Percentiles rank a stretch among this genome's conserved stretches.
Evolutionary conservation across 2,797 vertebrate genomes (phyloP).

Genomic region (Spatula versicolor): DNA sequence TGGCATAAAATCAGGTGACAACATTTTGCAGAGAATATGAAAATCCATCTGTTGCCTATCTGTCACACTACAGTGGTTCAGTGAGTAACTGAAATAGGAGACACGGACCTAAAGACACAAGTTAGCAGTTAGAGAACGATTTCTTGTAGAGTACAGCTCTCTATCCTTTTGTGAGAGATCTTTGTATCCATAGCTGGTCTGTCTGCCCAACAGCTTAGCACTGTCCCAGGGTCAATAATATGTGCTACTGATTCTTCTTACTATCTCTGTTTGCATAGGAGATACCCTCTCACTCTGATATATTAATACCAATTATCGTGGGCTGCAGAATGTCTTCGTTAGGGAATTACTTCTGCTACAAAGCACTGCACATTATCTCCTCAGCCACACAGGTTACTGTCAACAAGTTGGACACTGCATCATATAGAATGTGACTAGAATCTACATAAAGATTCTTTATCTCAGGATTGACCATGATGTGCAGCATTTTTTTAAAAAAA

Average conservation of each 20-base stretch:
- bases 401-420: not conserved
- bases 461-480: not conserved
- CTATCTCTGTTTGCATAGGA: not conserved
- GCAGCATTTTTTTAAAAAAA: not conserved
- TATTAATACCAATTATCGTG: not conserved
- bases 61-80: not conserved
- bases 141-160: not conserved
- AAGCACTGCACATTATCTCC: not conserved
- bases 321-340: not conserved
- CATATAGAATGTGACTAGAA: not conserved
- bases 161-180: not conserved
- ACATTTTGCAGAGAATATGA: not conserved
- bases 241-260: not conserved
- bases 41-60: not conserved
- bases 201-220: not conserved
- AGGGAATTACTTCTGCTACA: not conserved
- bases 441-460: not conserved
- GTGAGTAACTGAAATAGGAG: not conserved
- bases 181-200: not conserved
- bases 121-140: not conserved
- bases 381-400: not conserved
- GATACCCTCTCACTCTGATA: not conserved
- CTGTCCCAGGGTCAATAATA: not conserved
- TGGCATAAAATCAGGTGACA: not conserved
- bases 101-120: not conserved